Conservation (phyloP, 2,113 vertebrate genomes). For the Gobius niger region DNA sequence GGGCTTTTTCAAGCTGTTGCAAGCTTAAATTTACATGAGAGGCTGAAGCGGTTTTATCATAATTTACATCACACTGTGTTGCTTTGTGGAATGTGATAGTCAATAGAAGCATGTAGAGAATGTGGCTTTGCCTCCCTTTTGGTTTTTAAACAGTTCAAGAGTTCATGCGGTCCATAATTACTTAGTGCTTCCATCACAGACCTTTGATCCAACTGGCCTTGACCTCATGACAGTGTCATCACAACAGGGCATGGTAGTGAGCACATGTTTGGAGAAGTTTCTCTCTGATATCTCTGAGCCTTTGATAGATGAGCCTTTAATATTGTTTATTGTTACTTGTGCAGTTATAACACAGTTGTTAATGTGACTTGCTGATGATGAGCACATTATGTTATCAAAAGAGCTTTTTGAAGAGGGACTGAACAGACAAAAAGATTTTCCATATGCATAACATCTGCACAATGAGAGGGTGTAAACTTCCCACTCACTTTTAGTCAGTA, state of each 20-base stretch:
- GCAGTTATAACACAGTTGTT: not conserved
- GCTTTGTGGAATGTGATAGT: conserved; percentile 48
- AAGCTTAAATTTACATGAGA: not conserved
- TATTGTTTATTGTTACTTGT: not conserved
- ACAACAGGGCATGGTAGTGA: too few species aligned
- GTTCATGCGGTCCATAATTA: conserved; percentile 41
- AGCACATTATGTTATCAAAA: not conserved
- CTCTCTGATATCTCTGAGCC: not conserved
- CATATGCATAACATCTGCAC: conserved; percentile 43
- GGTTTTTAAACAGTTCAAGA: conserved; percentile 39
- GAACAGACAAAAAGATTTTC: conserved; percentile 26
- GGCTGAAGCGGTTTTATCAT: conserved; percentile 2
- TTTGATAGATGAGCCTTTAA: not conserved
- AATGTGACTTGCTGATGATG: not conserved
- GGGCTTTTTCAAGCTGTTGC: not conserved
- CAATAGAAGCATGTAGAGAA: conserved; percentile 60
- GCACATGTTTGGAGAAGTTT: not conserved
- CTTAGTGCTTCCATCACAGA: not conserved
- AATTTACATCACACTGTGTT: conserved; percentile 22
- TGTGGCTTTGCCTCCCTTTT: conserved; percentile 54
- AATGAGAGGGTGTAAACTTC: conserved; percentile 33
- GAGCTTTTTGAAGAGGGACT: not conserved
- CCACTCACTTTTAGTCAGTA: too few species aligned
- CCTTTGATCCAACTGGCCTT: too few species aligned
- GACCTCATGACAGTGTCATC: too few species aligned